A percentile compares a stretch with the other conserved stretches of the same genome.
Conservation (phyloP, 2,113 vertebrate species). For the Psettodes erumei region DNA sequence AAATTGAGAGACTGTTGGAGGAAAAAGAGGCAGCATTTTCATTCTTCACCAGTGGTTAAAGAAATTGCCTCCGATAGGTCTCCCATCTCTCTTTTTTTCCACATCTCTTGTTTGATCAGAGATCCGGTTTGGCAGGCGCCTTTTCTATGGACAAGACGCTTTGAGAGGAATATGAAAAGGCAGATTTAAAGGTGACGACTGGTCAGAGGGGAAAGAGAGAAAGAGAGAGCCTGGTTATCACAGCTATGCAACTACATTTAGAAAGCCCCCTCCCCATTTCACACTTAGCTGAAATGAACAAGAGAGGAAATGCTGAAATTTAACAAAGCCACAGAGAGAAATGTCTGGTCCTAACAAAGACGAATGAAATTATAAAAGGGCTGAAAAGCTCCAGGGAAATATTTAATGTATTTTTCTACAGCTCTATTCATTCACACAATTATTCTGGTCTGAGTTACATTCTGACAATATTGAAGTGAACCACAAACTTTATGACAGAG, state of each 20-base stretch:
- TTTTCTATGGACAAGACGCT: conserved; percentile 97
- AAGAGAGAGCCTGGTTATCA: conserved; percentile 80
- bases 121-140: conserved; percentile 95
- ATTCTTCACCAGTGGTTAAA: conserved; percentile 87
- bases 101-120: conserved; percentile 93
- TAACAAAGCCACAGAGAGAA: conserved; percentile 75
- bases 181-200: conserved; percentile 99
- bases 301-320: conserved; percentile 87
- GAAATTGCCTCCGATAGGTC: conserved; percentile 93
- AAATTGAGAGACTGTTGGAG: conserved; percentile 82
- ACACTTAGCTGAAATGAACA: conserved; percentile 85
- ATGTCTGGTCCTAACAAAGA: conserved; percentile 64
- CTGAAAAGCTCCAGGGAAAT: conserved; percentile 62
- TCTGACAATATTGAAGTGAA: conserved; percentile 53
- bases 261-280: conserved; percentile 66
- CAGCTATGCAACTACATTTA: conserved; percentile 72
- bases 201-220: conserved; percentile 80
- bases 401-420: conserved; percentile 61
- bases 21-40: conserved; percentile 84
- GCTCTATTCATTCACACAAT: conserved; percentile 56
- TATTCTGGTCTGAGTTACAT: conserved; percentile 42
- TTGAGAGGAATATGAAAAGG: conserved; percentile 99
- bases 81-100: conserved; percentile 83
- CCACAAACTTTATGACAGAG: conserved; percentile 53
- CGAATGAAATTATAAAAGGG: conserved; percentile 66